Conservation (phyloP, 2,797 vertebrate genomes). For the Scleropages formosus region DNA sequence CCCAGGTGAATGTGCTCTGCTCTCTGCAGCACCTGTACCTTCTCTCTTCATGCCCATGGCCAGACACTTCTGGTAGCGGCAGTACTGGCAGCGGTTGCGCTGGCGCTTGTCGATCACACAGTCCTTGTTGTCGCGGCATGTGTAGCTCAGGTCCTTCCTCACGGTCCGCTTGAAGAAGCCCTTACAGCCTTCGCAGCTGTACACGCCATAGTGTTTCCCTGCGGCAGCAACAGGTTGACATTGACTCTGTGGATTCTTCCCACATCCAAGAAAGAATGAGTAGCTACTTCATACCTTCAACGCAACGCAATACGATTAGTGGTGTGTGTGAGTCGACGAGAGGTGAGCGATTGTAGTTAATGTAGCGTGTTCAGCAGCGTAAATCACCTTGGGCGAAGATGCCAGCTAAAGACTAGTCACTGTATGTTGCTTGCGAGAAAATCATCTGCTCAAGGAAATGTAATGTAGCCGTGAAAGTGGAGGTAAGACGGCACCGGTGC, state of each 20-base stretch:
- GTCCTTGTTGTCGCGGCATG: slow-evolving; percentile 94
- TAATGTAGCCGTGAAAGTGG: not conserved
- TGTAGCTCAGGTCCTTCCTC: slow-evolving; percentile 94
- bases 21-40: slow-evolving; percentile 83
- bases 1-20: slow-evolving; percentile 49
- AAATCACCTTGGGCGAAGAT: too few relatives aligned
- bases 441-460: not conserved
- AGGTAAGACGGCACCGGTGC: not conserved
- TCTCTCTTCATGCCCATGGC: slow-evolving; percentile 99
- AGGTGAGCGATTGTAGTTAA: too few relatives aligned
- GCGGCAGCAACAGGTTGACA: slow-evolving; percentile 30
- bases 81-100: slow-evolving; percentile 97
- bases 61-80: slow-evolving; percentile 98
- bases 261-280: not conserved
- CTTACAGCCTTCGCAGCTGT: slow-evolving; percentile 98
- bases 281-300: not conserved
- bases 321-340: too few relatives aligned
- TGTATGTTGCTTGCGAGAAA: too few relatives aligned
- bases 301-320: not conserved
- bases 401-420: too few relatives aligned
- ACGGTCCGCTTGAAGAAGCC: slow-evolving; percentile 98
- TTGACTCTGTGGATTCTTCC: not conserved
- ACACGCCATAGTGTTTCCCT: slow-evolving; percentile 98
- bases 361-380: too few relatives aligned
- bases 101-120: slow-evolving; percentile 96